These are phyloP conservation scores for Neosilurus mollespiculum DNA, from an alignment of 2,797 vertebrate species.

Conservation along the genomic window DNA sequence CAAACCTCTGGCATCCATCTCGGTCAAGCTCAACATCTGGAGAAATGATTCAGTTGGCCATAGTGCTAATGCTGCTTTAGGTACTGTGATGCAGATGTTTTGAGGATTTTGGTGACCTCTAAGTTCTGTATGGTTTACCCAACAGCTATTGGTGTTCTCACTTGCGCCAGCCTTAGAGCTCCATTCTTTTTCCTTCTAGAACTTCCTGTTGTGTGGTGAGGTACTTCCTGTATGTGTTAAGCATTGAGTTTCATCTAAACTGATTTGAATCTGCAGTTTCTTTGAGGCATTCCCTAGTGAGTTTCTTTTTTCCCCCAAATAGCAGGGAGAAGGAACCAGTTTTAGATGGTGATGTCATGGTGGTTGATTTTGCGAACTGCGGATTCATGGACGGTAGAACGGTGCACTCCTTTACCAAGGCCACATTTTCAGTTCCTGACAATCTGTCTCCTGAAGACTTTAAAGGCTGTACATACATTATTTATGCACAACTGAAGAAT, in stretches of 20 bases:
- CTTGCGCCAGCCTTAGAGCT: neutral
- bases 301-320: neutral
- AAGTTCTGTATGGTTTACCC: neutral
- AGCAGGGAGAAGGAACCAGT: neutral
- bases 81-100: neutral
- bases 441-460: constrained; percentile 76
- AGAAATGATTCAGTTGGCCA: neutral
- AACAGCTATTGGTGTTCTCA: neutral
- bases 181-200: constrained; percentile 22
- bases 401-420: constrained; percentile 60
- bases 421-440: constrained; percentile 71
- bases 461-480: constrained; percentile 64
- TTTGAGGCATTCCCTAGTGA: neutral
- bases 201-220: constrained; percentile 19
- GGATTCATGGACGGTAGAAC: constrained; percentile 39
- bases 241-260: neutral
- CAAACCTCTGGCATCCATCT: neutral
- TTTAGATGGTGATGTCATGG: neutral
- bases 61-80: neutral
- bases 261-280: neutral
- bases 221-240: constrained; percentile 39
- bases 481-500: constrained; percentile 65
- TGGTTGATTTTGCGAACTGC: neutral
- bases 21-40: neutral
- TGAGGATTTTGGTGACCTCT: neutral